Evolutionary conservation across 2,113 vertebrate species (phyloP), one percentile per base, ranked within the genome.

Genomic region (Oreotragus oreotragus): DNA sequence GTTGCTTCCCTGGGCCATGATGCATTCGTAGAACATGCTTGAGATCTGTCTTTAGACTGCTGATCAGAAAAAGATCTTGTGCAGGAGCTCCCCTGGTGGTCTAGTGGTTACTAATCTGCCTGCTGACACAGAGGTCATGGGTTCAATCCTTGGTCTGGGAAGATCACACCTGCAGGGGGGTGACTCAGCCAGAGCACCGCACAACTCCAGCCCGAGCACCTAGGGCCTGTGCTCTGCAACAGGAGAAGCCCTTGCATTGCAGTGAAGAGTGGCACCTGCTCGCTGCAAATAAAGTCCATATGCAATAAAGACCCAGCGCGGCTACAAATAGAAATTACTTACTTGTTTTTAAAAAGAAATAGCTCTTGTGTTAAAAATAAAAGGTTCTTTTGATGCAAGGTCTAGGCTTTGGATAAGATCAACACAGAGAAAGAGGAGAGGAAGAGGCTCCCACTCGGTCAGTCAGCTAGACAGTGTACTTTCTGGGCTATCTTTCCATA

Each of bases 1-100:
- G 11, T 47, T 91, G 23, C 80, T 97, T 87, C 76, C 58, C 73
- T 96, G 30, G 39, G 16, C 16, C 30, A 47, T 13, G 73, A 55
- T 17, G 45, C 58, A 58, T 47, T 39, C 23, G 28, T n/a, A 51
- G 23, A 43, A 88, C n/a, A 57, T 43, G 30, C 36, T 90, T 96
- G 47, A 27, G 49, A 90, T 14, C 51, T 93, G 36, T 80, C 27
- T 80, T 36, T 88, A 7, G 10, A 36, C 4, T 92, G 7, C 11
- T 79, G 11, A 57, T 58, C 21, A 8, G 47, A 73, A 43, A 53
- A 47, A 79, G 43, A 17, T 47, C 15, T 17, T 47, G 43, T 30
- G 27, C 76, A 30, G 23, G 39, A 23, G 2, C 39, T 76, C 23
- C 23, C 70, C 39, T 76, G 23, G 39, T 76, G 70, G 23, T 27